A percentile compares a stretch with the other conserved stretches of the same genome.
phyloP scores from a whole-genome alignment of 2,797 vertebrate species.

The Schizothorax lantsangensis region DNA sequence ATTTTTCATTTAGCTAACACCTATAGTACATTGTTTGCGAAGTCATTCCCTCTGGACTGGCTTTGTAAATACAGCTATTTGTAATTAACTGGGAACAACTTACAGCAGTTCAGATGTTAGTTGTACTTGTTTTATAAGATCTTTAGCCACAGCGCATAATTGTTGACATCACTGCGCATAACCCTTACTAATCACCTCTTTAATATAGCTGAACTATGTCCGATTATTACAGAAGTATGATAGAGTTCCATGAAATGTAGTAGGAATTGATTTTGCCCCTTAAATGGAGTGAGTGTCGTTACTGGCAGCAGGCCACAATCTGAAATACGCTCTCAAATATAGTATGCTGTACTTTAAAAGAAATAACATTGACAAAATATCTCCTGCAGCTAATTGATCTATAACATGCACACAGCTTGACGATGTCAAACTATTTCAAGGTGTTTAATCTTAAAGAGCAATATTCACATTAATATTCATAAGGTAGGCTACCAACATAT shows the following conservation, averaged over 20 bases:
- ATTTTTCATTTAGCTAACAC: background rate
- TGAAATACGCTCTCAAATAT: background rate
- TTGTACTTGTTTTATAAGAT: background rate
- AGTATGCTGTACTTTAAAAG: background rate
- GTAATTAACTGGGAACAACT: background rate
- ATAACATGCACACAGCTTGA: constrained; percentile 26
- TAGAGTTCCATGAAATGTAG: background rate
- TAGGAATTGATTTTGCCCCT: constrained; percentile 10
- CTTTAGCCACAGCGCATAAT: background rate
- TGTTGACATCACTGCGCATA: background rate
- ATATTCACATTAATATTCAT: constrained; percentile 22
- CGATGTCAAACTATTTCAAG: constrained; percentile 39
- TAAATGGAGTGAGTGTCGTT: constrained; percentile 16
- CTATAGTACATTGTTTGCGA: background rate
- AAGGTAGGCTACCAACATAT: background rate
- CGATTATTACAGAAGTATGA: background rate
- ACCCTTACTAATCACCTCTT: background rate
- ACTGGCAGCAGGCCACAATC: background rate
- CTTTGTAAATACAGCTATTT: background rate
- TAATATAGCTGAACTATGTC: constrained; percentile 5
- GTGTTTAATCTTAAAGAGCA: constrained; percentile 27
- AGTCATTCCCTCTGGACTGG: background rate
- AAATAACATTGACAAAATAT: background rate
- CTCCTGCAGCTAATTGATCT: constrained; percentile 27
- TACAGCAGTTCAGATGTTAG: background rate